Base-by-base conservation (phyloP, 2,113 vertebrate species). In the Cyprinodon brontotheroides region DNA sequence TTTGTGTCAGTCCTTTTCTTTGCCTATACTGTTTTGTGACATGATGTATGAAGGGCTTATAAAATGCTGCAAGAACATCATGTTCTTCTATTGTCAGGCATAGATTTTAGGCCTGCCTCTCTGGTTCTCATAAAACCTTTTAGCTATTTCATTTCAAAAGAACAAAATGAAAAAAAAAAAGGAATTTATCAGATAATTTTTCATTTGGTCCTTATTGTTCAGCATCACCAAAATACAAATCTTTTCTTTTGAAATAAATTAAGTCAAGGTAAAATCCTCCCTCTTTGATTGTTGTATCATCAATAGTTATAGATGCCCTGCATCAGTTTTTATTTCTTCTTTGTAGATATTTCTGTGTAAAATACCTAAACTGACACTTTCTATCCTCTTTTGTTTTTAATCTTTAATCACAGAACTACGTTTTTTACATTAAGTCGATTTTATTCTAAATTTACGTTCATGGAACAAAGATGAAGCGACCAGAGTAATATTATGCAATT, bases 21-120 rank as follows among this genome's bases (percentile, higher is more conserved):
- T 64, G 77, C 69, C 71, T 61, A 15, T 38, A 36, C 13, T 77
- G 78, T 86, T 86, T 86, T 75, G 64, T 22, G 64, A n/a, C 20
- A 22, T 13, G 29, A 29, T 29, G 29, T 29, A 13, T 62, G 63
- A 57, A 57, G 74, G 70, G 66, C 74, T 43, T 38, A 85, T 85
- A 61, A 68, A 77, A 53, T 20, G 43, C 75, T 63, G 70, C 75
- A 65, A 60, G 81, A 86, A 88, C 83, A 75, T 83, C 48, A 68
- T 74, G 77, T 86, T 83, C 86, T 68, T 80, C 65, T 69, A 59
- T 69, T 86, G 79, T 79, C 29, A 29, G 69, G 61, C 66, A 70
- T 85, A 53, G 80, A 75, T 86, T 87, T 81, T 79, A 87, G 84
- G 84, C 76, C 75, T 80, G 79, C 78, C 62, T 75, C 78, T 70